Base-by-base conservation (phyloP, 2,113 vertebrate genomes). In the Tamias sibiricus region DNA sequence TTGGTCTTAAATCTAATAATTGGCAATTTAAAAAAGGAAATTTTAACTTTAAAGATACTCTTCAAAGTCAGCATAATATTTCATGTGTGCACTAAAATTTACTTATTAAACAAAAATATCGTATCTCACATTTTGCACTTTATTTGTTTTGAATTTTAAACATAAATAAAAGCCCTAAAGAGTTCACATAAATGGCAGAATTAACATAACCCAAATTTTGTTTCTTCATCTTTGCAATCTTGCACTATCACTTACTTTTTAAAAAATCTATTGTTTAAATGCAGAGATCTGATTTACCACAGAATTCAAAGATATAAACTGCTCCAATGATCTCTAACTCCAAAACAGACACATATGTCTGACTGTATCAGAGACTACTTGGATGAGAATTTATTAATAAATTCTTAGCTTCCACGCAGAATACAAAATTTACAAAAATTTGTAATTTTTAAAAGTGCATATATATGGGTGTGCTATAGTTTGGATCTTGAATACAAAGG, bases 1-100 rank as follows among this genome's bases (percentile, higher is more conserved):
- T 94, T 90, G 8, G 11, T 57, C 76, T 95, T 54, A 71, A 92
- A 95, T 75, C 40, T 57, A 95, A 62, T 5, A 66, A 77, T 52
- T 81, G 87, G 35, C n/a, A 32, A 37, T 69, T 74, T 66, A 30
- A 91, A 92, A 74, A 42, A 85, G 4, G 69, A 85, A 64, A 54
- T 74, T 52, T 94, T 71, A 74, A 30, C 81, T 87, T 80, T 91
- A 88, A 88, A 93, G 64, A 71, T 84, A 72, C 12, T 44, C 49
- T 77, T 88, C 69, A 76, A 92, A 93, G n/a, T 75, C 74, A 96
- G 74, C 52, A 85, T 90, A 84, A 59, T 68, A 66, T 49, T 82
- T 95, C 82, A 62, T 30, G 42, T 16, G 6, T 74, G 52, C 54
- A n/a, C 72, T 87, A 77, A 76, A 87, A 95, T 92, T 37, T 66